Conservation (phyloP, 2,113 vertebrate species). For the Peucedramus taeniatus region DNA sequence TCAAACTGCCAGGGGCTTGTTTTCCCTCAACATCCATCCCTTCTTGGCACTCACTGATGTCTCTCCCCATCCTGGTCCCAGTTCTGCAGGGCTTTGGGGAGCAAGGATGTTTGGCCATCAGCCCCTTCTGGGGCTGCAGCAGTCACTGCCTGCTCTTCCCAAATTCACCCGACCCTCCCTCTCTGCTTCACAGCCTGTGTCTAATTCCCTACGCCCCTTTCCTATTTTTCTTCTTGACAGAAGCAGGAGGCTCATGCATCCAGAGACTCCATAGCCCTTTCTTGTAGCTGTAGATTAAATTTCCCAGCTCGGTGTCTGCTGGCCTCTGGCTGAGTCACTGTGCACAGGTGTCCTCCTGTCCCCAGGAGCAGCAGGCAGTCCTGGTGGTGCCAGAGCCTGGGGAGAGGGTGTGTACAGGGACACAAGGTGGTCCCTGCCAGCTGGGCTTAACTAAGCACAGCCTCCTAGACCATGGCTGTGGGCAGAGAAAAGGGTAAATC, state of each 20-base stretch:
- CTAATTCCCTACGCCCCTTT: slow-evolving; percentile 26
- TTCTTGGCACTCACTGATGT: neutral
- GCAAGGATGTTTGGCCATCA: neutral
- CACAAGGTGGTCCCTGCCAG: neutral
- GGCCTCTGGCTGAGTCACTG: neutral
- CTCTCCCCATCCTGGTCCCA: neutral
- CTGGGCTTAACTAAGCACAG: neutral
- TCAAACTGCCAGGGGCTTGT: neutral
- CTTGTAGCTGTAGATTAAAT: slow-evolving; percentile 31
- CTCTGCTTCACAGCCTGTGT: neutral
- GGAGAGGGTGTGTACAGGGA: neutral
- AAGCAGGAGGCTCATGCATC: slow-evolving; percentile 1
- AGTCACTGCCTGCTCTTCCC: neutral
- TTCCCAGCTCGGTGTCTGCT: neutral
- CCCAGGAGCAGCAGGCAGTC: neutral
- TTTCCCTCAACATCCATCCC: neutral
- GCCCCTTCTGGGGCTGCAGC: neutral
- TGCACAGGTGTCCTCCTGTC: neutral
- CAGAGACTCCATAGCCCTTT: slow-evolving; percentile 11
- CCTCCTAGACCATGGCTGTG: accelerated
- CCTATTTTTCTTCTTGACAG: slow-evolving; percentile 59
- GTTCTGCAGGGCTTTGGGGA: neutral
- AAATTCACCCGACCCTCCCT: neutral
- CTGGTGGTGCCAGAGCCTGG: neutral
- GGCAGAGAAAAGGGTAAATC: neutral